phyloP scores from a whole-genome alignment of 2,113 vertebrate species.

The Morone chrysops region DNA sequence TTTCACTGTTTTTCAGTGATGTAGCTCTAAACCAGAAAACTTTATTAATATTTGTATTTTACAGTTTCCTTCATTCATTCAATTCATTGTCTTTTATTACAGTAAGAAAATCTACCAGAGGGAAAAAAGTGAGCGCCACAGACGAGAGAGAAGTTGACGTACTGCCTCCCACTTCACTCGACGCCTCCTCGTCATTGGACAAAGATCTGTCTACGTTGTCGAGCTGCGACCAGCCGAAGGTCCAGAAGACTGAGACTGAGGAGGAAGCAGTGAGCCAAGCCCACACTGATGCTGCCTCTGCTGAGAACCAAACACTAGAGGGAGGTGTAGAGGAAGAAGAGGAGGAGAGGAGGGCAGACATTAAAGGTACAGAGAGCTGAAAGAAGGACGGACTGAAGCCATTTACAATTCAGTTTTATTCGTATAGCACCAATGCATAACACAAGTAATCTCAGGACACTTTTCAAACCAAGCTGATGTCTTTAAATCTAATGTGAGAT shows the following conservation, averaged over 20 bases:
- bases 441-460: too few species aligned
- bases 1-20: too few species aligned
- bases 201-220: neutral
- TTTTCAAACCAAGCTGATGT: too few species aligned
- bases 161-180: neutral
- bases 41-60: too few species aligned
- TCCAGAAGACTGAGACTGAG: conserved; percentile 4
- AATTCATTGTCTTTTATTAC: neutral
- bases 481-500: too few species aligned
- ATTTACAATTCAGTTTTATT: too few species aligned
- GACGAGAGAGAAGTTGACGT: neutral
- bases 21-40: too few species aligned
- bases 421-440: too few species aligned
- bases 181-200: neutral
- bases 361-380: conserved; percentile 37
- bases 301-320: neutral
- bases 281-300: neutral
- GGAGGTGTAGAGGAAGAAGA: too few species aligned
- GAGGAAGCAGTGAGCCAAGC: neutral
- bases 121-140: conserved; percentile 1
- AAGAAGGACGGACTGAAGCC: too few species aligned
- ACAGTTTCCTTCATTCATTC: too few species aligned
- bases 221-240: neutral
- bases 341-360: neutral
- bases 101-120: conserved; percentile 55